Evolutionary conservation across 1,140 invertebrate species (phyloP).

Genomic region (Leptinotarsa texana): DNA sequence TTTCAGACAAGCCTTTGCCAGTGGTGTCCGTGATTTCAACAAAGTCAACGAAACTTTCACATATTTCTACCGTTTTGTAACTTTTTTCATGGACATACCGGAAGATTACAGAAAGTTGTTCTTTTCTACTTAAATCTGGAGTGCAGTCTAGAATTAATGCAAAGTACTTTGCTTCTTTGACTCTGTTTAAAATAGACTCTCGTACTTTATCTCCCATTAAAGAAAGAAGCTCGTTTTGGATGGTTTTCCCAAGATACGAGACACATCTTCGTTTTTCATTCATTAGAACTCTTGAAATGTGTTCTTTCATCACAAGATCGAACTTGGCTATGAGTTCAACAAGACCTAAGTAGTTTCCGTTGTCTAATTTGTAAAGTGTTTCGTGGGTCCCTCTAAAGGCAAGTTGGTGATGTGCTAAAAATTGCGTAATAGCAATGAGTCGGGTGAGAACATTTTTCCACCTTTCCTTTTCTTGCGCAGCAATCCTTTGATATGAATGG

Average conservation of each 20-base stretch:
- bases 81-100: constrained; percentile 29
- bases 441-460: constrained; percentile 41
- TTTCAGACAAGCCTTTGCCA: constrained; percentile 27
- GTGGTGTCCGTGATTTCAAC: constrained; percentile 27
- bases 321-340: constrained; percentile 44
- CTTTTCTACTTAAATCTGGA: constrained; percentile 31
- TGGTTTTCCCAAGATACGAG: constrained; percentile 33
- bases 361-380: constrained; percentile 37
- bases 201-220: constrained; percentile 27
- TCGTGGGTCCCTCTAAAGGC: constrained; percentile 38
- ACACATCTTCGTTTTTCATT: constrained; percentile 19
- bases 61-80: constrained; percentile 21
- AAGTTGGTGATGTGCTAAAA: constrained; percentile 42
- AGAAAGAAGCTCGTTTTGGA: constrained; percentile 41
- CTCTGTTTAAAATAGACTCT: not conserved
- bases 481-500: not conserved
- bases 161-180: constrained; percentile 32
- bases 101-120: constrained; percentile 32
- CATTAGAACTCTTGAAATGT: constrained; percentile 29
- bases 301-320: constrained; percentile 42
- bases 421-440: constrained; percentile 36
- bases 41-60: constrained; percentile 34
- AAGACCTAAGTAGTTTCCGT: constrained; percentile 46
- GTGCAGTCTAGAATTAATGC: constrained; percentile 35
- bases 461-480: constrained; percentile 32